Conservation (phyloP, 2,113 vertebrate genomes). For the Chamaea fasciata region DNA sequence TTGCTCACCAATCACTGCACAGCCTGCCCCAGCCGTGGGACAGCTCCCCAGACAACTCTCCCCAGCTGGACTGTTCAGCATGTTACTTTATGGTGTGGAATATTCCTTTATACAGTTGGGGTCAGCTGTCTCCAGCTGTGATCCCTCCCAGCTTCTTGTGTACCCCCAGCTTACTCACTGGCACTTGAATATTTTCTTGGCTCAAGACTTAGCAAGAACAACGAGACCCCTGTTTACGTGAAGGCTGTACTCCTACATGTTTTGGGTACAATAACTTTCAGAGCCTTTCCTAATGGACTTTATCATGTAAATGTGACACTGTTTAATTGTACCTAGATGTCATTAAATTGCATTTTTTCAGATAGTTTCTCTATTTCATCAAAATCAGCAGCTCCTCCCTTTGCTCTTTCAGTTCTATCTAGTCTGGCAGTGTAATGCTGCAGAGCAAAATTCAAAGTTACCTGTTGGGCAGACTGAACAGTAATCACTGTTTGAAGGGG, state of each 20-base stretch:
- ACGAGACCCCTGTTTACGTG: neutral
- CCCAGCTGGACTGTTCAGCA: neutral
- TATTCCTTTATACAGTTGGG: neutral
- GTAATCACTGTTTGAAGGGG: neutral
- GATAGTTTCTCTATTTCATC: neutral
- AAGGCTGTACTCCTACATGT: neutral
- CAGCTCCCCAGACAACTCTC: neutral
- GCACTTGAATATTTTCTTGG: neutral
- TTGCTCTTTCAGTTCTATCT: neutral
- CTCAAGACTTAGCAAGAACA: neutral
- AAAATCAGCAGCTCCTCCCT: neutral
- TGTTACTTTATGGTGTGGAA: neutral
- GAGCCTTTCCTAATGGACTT: neutral
- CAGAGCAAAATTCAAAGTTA: neutral
- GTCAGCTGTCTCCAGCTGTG: neutral
- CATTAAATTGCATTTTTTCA: neutral
- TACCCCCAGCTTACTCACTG: neutral
- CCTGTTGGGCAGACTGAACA: neutral
- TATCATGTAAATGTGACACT: neutral
- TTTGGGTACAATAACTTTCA: neutral
- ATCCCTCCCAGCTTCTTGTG: neutral
- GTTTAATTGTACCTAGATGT: neutral
- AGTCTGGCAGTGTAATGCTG: neutral
- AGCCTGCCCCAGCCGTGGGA: neutral
- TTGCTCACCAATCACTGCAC: neutral